Conservation (phyloP, 2,888 invertebrate genomes). For the Amphiduros pacificus region DNA sequence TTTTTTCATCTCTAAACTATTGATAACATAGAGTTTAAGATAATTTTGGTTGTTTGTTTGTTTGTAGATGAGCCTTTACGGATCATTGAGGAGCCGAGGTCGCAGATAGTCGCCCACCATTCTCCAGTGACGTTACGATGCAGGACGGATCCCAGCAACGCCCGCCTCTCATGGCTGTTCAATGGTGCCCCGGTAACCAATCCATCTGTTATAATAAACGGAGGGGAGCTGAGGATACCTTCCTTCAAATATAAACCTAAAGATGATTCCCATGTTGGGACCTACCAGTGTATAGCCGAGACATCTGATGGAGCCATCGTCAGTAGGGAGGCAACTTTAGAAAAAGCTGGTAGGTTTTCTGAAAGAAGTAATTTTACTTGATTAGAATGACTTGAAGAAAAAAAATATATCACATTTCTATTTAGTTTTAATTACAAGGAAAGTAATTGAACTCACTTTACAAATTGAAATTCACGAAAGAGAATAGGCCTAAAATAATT, state of each 20-base stretch:
- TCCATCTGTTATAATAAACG: neutral
- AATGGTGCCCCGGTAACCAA: neutral
- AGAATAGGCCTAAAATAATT: too few species aligned
- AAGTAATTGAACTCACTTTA: too few species aligned
- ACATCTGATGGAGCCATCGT: neutral
- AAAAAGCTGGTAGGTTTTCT: conserved; percentile 3
- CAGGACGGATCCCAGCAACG: neutral
- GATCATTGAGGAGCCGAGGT: neutral
- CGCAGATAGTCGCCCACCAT: neutral
- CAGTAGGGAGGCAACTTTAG: neutral
- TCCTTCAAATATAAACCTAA: neutral
- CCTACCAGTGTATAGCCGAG: neutral
- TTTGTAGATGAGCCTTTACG: neutral
- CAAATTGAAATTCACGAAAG: too few species aligned
- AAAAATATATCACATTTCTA: too few species aligned
- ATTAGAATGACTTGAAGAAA: too few species aligned
- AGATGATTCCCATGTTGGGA: neutral
- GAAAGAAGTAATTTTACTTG: too few species aligned
- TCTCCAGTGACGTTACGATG: neutral
- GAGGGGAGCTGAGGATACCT: neutral
- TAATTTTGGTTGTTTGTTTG: neutral
- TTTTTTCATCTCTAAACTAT: too few species aligned
- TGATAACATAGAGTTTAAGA: too few species aligned
- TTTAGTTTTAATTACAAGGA: too few species aligned
- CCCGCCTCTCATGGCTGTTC: neutral